phyloP scores from a whole-genome alignment of 2,888 invertebrate species.

The Ophioninae sp. region DNA sequence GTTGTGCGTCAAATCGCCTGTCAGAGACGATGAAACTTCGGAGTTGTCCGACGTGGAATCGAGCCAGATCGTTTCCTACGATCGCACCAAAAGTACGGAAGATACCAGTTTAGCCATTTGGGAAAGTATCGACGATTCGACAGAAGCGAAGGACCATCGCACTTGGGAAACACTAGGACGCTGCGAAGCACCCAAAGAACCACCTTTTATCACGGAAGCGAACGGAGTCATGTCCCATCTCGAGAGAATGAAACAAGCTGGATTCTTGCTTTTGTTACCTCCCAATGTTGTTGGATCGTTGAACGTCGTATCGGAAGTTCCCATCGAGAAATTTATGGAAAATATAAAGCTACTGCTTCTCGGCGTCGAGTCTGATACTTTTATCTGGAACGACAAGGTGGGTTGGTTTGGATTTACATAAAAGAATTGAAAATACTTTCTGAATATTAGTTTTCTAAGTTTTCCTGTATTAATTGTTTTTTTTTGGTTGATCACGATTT shows the following conservation, averaged over 20 bases:
- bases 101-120: slow-evolving; percentile 31
- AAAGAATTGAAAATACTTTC: no score
- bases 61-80: slow-evolving; percentile 11
- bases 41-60: slow-evolving; percentile 47
- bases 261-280: slow-evolving; percentile 65
- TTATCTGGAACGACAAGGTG: slow-evolving; percentile 68
- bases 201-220: slow-evolving; percentile 72
- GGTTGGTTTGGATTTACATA: slow-evolving; percentile 3
- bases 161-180: slow-evolving; percentile 78
- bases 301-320: slow-evolving; percentile 67
- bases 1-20: slow-evolving; percentile 42
- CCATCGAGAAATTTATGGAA: slow-evolving; percentile 69
- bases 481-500: no score
- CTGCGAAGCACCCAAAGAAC: slow-evolving; percentile 68
- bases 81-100: background rate
- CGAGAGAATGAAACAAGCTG: slow-evolving; percentile 71
- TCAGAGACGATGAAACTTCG: slow-evolving; percentile 31
- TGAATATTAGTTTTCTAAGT: no score
- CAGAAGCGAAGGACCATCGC: slow-evolving; percentile 60
- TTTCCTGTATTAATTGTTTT: no score
- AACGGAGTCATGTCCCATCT: slow-evolving; percentile 72
- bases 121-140: slow-evolving; percentile 20
- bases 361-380: slow-evolving; percentile 76
- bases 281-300: slow-evolving; percentile 63
- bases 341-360: slow-evolving; percentile 75